Percentiles rank a stretch among this genome's conserved stretches.
Conservation (phyloP, 2,888 invertebrate genomes). For the Eupithecia pulchellata region DNA sequence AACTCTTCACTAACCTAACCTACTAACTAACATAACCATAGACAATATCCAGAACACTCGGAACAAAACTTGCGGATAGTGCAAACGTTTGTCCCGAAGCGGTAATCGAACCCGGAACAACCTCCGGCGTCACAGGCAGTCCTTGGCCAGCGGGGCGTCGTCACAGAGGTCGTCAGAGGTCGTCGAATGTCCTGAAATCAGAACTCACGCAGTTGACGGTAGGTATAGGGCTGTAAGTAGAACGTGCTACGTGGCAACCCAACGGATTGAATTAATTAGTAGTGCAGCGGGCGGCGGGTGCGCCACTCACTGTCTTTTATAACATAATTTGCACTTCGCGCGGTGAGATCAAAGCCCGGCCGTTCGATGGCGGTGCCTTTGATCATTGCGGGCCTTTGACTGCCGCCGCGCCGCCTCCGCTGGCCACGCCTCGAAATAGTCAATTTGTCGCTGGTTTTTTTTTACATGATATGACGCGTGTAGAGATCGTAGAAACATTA, state of each 20-base stretch:
- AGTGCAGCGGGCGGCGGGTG: conserved; percentile 73
- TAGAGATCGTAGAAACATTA: conserved; percentile 43
- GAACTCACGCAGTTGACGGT: conserved; percentile 22
- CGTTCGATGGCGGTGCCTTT: conserved; percentile 82
- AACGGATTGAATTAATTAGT: conserved; percentile 81
- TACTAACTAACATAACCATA: too few species aligned
- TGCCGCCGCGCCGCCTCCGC: conserved; percentile 77
- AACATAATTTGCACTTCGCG: conserved; percentile 86
- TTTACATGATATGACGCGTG: conserved; percentile 51
- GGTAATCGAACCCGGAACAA: too few species aligned
- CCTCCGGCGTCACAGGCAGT: too few species aligned
- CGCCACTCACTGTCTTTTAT: conserved; percentile 83
- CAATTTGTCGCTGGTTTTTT: conserved; percentile 81
- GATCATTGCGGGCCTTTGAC: conserved; percentile 82
- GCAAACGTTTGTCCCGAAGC: too few species aligned
- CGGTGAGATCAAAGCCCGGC: conserved; percentile 83
- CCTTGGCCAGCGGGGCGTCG: too few species aligned
- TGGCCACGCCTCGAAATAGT: conserved; percentile 81
- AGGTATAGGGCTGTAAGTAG: conserved; percentile 21
- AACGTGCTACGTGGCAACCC: conserved; percentile 48
- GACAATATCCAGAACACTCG: too few species aligned
- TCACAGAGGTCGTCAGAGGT: too few species aligned
- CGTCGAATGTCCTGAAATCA: too few species aligned
- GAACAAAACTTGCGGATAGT: too few species aligned
- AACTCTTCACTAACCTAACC: too few species aligned